Evolutionary conservation across 2,888 invertebrate species (phyloP).

Genomic region (Muschampia plurimacula): DNA sequence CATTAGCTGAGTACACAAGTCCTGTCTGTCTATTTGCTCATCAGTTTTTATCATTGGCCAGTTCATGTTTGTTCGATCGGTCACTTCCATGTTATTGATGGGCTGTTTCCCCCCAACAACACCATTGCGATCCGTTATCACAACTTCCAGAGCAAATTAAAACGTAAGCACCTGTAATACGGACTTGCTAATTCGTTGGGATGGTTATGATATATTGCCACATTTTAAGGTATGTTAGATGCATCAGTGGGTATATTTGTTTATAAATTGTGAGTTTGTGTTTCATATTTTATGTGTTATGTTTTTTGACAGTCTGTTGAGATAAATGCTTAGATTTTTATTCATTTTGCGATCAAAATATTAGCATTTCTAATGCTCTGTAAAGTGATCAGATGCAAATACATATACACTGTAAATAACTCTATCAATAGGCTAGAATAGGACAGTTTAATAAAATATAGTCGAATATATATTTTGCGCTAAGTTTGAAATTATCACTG

Average conservation of each 20-base stretch:
- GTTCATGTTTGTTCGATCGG: slow-evolving; percentile 82
- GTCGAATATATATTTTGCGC: slow-evolving; percentile 13
- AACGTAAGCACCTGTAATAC: slow-evolving; percentile 35
- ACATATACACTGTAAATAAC: neutral
- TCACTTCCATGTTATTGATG: slow-evolving; percentile 83
- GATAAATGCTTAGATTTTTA: slow-evolving; percentile 1
- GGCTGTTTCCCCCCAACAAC: slow-evolving; percentile 67
- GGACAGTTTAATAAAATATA: slow-evolving; percentile 10
- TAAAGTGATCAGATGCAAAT: neutral
- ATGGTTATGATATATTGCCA: neutral
- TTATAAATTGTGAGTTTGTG: slow-evolving; percentile 47
- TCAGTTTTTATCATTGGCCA: slow-evolving; percentile 85
- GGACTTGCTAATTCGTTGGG: slow-evolving; percentile 27
- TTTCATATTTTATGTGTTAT: neutral
- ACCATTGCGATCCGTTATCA: slow-evolving; percentile 52
- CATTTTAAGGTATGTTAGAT: slow-evolving; percentile 20
- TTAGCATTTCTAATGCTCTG: neutral
- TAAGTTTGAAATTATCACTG: slow-evolving; percentile 35
- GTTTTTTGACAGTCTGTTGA: neutral
- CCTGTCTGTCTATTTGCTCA: slow-evolving; percentile 82
- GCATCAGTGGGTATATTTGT: slow-evolving; percentile 42
- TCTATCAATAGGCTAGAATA: neutral
- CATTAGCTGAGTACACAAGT: slow-evolving; percentile 84
- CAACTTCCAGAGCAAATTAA: slow-evolving; percentile 35
- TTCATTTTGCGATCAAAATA: neutral